phyloP scores from a whole-genome alignment of 2,797 vertebrate species.

The Dendrocincla tyrannina region DNA sequence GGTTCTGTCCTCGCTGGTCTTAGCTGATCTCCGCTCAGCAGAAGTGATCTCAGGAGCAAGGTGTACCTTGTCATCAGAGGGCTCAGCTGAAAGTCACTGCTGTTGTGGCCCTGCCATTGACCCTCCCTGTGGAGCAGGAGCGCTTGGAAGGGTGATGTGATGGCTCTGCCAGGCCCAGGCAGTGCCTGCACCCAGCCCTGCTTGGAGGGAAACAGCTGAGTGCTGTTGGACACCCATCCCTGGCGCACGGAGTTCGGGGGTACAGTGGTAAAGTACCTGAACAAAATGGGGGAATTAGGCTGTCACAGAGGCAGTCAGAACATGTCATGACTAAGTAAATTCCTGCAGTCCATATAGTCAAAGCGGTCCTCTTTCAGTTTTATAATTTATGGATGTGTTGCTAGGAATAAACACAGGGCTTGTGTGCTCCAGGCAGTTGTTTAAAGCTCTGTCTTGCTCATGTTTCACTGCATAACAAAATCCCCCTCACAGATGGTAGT shows the following conservation, averaged over 20 bases:
- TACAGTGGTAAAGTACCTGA: not conserved
- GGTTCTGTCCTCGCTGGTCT: not conserved
- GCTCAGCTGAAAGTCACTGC: not conserved
- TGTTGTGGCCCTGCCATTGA: rapidly evolving
- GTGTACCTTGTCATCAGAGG: rapidly evolving
- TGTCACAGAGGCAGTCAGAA: not conserved
- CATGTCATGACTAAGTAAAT: not conserved
- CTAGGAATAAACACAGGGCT: not conserved
- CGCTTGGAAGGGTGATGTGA: not conserved
- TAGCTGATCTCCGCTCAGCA: not conserved
- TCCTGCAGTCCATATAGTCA: not conserved
- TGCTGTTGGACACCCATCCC: not conserved
- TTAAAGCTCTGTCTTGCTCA: not conserved
- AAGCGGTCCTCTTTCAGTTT: not conserved
- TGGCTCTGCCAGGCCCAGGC: not conserved
- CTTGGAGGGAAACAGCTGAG: not conserved
- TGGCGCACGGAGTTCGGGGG: rapidly evolving
- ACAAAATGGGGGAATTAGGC: not conserved
- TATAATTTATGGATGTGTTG: not conserved
- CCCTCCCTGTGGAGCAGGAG: rapidly evolving
- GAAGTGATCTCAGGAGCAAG: not conserved
- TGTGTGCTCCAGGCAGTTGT: not conserved
- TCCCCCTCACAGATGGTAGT: not conserved
- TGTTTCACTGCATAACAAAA: not conserved
- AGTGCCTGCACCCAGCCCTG: not conserved